Base-by-base conservation (phyloP, 2,888 invertebrate species). In the Proisotoma minuta region DNA sequence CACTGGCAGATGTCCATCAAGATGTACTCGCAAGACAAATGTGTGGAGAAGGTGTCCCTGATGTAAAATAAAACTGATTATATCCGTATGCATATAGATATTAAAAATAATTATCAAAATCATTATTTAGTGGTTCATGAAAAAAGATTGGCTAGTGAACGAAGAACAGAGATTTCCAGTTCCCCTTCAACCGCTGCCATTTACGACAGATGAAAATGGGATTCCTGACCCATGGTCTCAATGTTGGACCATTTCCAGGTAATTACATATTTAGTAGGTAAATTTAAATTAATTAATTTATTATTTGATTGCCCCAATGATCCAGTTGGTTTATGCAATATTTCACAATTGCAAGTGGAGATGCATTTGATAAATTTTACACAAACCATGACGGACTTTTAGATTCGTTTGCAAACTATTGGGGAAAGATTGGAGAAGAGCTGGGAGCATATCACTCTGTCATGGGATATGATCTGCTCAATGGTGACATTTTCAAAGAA, bases 11-110 rank as follows among this genome's bases (percentile, higher is more conserved):
- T 43, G 57, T 57, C 3, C 57, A 57, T 43, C 57, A 57, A 23
- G 57, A 57, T 40, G 57, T 57, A 10, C 20, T 47, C 5, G 47
- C 47, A 18, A 47, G 23, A 22, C 58, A 58, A 29, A n/a, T 58
- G 22, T 58, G 58, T 49, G 20, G 23, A n/a, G 49, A 58, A 49
- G 58, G 58, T 8, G 40, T 58, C 18, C 58, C 58, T 20, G 58
- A 58, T 49, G 58, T 58, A 28, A 20, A n/a, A 22, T 51, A 24
- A 26, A 51, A n/a, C 5, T 23, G 5, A 51, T 18, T 8, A 18
- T 47, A 8, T n/a, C n/a, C n/a, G n/a, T 18, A 18, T 12, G 22
- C 18, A 15, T 15, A 34, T 34, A 34, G 8, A 15, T 34, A 34
- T 10, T 10, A 15, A 8, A 34, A 15, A 10, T 34, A 18, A 15